A percentile compares a stretch with the other conserved stretches of the same genome.
These are phyloP conservation scores for Laticauda colubrina DNA, from an alignment of 2,113 vertebrate genomes.

Conservation along the genomic window DNA sequence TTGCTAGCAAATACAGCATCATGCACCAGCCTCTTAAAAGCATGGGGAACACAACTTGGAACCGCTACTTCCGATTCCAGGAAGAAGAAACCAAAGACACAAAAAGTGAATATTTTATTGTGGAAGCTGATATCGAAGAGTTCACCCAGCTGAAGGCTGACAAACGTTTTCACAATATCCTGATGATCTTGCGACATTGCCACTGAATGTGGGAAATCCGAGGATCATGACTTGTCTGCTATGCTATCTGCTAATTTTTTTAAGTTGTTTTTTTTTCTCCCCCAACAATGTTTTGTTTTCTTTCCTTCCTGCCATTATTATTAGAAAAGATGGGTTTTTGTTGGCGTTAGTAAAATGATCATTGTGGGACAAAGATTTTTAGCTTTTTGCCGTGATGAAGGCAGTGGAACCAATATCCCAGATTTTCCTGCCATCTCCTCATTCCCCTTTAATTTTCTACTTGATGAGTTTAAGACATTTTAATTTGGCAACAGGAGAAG, in stretches of 20 bases:
- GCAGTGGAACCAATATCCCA: not conserved
- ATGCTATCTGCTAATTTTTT: conserved; percentile 63
- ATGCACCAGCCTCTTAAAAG: conserved; percentile 71
- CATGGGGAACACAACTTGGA: conserved; percentile 67
- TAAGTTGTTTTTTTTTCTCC: not conserved
- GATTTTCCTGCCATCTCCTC: not conserved
- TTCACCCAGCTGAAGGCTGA: conserved; percentile 81
- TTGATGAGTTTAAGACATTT: not conserved
- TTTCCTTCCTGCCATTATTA: conserved; percentile 12
- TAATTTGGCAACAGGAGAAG: not conserved
- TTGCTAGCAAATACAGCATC: conserved; percentile 85
- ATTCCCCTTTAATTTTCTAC: not conserved
- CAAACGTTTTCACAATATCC: conserved; percentile 81
- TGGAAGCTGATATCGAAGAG: conserved; percentile 85
- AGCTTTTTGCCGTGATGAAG: not conserved
- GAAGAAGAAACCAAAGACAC: conserved; percentile 85
- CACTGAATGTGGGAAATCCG: conserved; percentile 80
- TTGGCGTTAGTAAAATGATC: not conserved
- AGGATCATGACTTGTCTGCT: conserved; percentile 74
- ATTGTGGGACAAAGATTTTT: not conserved
- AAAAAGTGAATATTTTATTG: conserved; percentile 83
- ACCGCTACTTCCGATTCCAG: conserved; percentile 78
- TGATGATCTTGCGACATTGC: conserved; percentile 90
- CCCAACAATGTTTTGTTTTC: not conserved
- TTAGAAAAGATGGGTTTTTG: not conserved